Conservation (phyloP, 2,888 invertebrate species). For the Rhagonycha fulva region DNA sequence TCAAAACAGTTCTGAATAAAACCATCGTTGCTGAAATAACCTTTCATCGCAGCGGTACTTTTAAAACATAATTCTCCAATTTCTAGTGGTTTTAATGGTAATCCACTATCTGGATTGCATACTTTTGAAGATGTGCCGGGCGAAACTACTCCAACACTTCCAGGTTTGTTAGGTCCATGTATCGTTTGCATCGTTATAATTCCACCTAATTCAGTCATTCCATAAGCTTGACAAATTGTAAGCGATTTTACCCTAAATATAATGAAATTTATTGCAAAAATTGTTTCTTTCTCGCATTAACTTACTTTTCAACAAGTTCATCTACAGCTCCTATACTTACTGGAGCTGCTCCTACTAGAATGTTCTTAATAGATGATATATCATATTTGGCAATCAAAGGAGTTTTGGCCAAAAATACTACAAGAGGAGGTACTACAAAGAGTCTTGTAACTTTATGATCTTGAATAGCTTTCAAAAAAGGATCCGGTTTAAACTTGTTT, state of each 20-base stretch:
- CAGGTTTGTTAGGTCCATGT: not conserved
- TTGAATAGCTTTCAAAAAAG: not conserved
- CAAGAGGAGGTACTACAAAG: not conserved
- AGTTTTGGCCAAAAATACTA: not conserved
- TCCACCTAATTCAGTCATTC: constrained; percentile 6
- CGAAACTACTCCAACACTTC: constrained; percentile 63
- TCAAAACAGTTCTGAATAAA: constrained; percentile 68
- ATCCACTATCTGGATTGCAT: constrained; percentile 61
- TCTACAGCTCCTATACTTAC: constrained; percentile 60
- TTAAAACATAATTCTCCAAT: constrained; percentile 81
- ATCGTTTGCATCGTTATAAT: not conserved
- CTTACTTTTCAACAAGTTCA: constrained; percentile 49
- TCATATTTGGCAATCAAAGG: not conserved
- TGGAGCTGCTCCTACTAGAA: not conserved
- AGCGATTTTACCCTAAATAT: not conserved
- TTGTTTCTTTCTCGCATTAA: not conserved
- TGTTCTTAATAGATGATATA: not conserved
- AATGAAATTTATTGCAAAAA: constrained; percentile 32
- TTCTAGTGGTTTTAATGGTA: constrained; percentile 61
- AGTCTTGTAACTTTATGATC: not conserved
- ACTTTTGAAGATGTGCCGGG: constrained; percentile 64
- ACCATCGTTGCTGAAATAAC: constrained; percentile 70
- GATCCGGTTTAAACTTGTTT: not conserved
- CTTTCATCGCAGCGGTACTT: constrained; percentile 66
- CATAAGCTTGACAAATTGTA: constrained; percentile 7